A percentile compares a stretch with the other conserved stretches of the same genome.
phyloP scores from a whole-genome alignment of 2,888 invertebrate genomes.

The Penaeus monodon region DNA sequence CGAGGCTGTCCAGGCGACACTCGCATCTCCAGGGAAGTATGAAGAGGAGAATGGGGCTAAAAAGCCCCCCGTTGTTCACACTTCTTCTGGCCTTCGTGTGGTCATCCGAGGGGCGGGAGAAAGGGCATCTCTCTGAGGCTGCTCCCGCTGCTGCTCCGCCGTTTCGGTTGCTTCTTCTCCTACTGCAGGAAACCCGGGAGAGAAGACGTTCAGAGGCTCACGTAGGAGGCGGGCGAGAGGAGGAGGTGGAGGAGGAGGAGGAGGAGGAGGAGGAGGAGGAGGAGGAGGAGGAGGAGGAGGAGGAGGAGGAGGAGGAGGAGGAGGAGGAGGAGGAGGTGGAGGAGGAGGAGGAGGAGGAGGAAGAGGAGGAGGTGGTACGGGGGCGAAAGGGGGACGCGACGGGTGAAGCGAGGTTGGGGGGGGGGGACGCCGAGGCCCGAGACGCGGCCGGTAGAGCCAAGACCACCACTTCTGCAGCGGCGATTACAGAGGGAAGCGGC shows the following conservation, averaged over 20 bases:
- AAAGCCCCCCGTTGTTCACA: no score
- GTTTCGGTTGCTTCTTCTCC: slow-evolving; percentile 35
- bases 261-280: background rate
- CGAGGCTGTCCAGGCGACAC: no score
- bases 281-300: background rate
- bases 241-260: slow-evolving; percentile 10
- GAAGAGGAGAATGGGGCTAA: no score
- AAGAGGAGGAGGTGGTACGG: background rate
- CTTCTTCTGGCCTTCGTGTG: no score
- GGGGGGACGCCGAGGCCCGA: background rate
- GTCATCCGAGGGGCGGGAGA: no score
- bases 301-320: slow-evolving; percentile 21
- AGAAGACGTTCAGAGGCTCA: slow-evolving; percentile 42
- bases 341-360: slow-evolving; percentile 2
- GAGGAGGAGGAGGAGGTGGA: slow-evolving; percentile 24
- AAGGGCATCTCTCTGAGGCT: no score
- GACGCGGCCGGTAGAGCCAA: slow-evolving; percentile 6
- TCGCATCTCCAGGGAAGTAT: no score
- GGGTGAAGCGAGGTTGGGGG: background rate
- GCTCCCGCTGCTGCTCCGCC: background rate
- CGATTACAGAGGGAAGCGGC: slow-evolving; percentile 44
- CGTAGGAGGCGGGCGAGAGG: slow-evolving; percentile 31
- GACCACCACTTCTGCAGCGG: slow-evolving; percentile 33
- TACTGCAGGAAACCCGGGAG: slow-evolving; percentile 10
- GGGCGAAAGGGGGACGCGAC: background rate